These are phyloP conservation scores for Agriotes lineatus DNA, from an alignment of 2,888 invertebrate species.

Conservation along the genomic window DNA sequence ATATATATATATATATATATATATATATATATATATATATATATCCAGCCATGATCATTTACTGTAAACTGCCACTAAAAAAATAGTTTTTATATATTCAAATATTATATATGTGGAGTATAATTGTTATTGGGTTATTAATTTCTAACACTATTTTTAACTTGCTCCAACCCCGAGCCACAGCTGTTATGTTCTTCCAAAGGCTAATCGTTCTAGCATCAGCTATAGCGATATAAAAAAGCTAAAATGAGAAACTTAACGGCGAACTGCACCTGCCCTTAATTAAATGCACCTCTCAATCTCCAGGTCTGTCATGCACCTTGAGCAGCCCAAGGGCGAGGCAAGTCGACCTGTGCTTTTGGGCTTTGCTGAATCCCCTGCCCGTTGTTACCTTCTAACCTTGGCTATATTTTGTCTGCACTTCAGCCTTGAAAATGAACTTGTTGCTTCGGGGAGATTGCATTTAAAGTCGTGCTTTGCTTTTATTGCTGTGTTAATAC, in stretches of 20 bases:
- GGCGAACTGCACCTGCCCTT: slow-evolving; percentile 23
- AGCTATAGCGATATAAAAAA: too few relatives aligned
- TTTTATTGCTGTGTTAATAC: slow-evolving; percentile 11
- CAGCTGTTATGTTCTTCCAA: not conserved
- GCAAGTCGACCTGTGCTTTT: not conserved
- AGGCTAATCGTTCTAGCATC: too few relatives aligned
- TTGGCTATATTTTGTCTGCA: not conserved
- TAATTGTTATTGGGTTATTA: too few relatives aligned
- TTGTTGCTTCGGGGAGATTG: not conserved
- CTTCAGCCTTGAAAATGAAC: slow-evolving; percentile 11
- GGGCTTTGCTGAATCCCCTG: not conserved
- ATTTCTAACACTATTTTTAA: too few relatives aligned
- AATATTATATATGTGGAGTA: too few relatives aligned
- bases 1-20: too few relatives aligned
- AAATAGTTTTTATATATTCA: too few relatives aligned
- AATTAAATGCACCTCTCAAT: slow-evolving; percentile 22
- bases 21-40: too few relatives aligned
- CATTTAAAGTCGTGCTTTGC: not conserved
- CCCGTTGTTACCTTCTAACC: not conserved
- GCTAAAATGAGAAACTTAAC: too few relatives aligned
- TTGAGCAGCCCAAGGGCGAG: slow-evolving; percentile 2
- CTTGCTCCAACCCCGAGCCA: too few relatives aligned
- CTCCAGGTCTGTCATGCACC: slow-evolving; percentile 21
- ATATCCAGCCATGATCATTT: too few relatives aligned
- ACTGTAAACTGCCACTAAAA: too few relatives aligned